These are phyloP conservation scores for Folsomia manolachei DNA, from an alignment of 2,888 invertebrate genomes.

Conservation along the genomic window DNA sequence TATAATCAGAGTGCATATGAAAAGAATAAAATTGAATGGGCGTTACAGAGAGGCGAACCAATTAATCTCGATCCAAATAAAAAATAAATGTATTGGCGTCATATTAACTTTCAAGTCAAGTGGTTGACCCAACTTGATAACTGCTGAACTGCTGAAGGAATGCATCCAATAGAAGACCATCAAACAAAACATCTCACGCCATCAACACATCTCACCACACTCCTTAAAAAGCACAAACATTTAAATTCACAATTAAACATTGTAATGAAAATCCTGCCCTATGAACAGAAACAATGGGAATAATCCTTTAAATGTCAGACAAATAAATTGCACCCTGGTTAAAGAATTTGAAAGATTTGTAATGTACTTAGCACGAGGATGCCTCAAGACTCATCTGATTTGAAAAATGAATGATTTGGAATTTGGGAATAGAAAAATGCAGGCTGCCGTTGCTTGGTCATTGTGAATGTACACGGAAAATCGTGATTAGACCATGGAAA, in stretches of 20 bases:
- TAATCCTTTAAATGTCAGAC: constrained; percentile 25
- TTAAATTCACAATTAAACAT: background rate
- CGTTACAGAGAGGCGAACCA: constrained; percentile 12
- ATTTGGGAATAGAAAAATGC: too few relatives aligned
- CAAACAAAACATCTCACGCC: background rate
- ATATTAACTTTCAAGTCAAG: background rate
- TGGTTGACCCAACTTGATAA: background rate
- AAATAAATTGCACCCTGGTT: constrained; percentile 33
- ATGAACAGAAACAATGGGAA: background rate
- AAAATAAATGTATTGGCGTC: constrained; percentile 6
- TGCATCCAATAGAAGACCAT: too few relatives aligned
- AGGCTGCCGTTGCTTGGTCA: background rate
- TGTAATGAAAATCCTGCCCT: background rate
- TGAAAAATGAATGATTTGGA: background rate
- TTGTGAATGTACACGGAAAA: constrained; percentile 33
- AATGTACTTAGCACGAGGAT: background rate
- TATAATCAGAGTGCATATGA: background rate
- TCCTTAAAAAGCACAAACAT: background rate
- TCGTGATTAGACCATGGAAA: constrained; percentile 49
- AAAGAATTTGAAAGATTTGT: background rate
- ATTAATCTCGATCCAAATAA: constrained; percentile 18
- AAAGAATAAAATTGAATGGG: constrained; percentile 12
- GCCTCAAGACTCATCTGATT: background rate
- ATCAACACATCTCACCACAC: background rate
- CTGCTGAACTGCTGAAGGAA: too few relatives aligned